Base-by-base conservation (phyloP, 1,140 invertebrate genomes). In the Trissolcus basalis region DNA sequence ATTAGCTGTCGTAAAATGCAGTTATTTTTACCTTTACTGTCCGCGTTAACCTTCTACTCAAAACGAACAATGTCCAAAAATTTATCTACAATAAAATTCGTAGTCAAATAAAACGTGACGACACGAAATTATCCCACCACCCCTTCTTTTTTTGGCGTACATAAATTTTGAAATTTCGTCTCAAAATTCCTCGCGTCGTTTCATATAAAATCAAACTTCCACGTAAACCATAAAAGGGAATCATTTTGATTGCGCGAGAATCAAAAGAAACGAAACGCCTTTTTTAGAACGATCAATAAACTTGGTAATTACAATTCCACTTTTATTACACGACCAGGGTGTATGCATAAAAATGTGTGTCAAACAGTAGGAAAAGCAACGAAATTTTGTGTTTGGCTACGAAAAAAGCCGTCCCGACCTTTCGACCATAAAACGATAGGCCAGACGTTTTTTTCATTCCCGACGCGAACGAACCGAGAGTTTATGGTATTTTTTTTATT, bases 311-410 rank as follows among this genome's bases (percentile, higher is more conserved):
- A 77, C 67, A 71, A 77, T 41, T 43, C 51, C 45, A 61, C 49
- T 77, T 76, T 77, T 70, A 77, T 77, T 70, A 50, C 73, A 27
- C n/a, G 39, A 35, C 33, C 36, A n/a, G n/a, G 51, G 50, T 58
- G 41, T 59, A 59, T 68, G 68, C 63, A 72, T 77, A 77, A 77
- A 53, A 77, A 77, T 77, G 68, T 72, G 48, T 77, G 74, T 77
- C 74, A 72, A 68, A 78, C 75, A 59, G 75, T 78, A 78, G 75
- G 75, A 78, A 78, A 78, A 78, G 75, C 75, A 78, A 68, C 63
- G 69, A 69, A 74, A 70, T 71, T 65, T 60, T 47, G 55, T 67
- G 69, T 77, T 77, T 72, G 59, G 64, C 61, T 68, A 77, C 70
- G 60, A 67, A 73, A n/a, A 74, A 78, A 49, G 65, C 9, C 47